Percentiles rank a stretch among this genome's conserved stretches.
Evolutionary conservation across 2,113 vertebrate genomes (phyloP).

Genomic region (Hypocryptadius cinnamomeus): DNA sequence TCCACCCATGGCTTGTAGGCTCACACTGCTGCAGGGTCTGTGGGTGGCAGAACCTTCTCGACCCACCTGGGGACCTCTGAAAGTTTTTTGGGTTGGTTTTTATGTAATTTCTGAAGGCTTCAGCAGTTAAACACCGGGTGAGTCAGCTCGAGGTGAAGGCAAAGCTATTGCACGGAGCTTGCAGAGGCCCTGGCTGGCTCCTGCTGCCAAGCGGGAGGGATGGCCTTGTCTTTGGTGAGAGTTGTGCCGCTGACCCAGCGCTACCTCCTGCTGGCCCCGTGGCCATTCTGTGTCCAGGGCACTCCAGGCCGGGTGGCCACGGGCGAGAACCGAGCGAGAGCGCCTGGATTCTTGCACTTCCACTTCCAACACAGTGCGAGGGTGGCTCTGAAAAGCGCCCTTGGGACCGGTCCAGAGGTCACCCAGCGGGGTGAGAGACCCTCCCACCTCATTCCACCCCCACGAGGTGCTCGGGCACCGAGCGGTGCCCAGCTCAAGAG

Average conservation of each 20-base stretch:
- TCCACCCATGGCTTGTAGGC: not conserved
- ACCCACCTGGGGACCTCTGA: not conserved
- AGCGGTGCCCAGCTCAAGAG: not conserved
- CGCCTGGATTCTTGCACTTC: not conserved
- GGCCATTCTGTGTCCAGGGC: not conserved
- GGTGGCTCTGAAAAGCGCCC: constrained; percentile 6
- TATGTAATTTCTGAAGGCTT: not conserved
- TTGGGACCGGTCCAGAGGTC: not conserved
- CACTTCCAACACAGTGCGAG: not conserved
- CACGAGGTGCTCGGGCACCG: not conserved
- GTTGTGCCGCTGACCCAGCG: not conserved
- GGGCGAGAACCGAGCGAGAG: not conserved
- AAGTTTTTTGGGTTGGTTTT: not conserved
- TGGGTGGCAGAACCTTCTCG: not conserved
- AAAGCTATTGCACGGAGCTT: constrained; percentile 10
- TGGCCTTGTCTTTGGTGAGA: constrained; percentile 66
- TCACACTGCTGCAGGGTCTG: not conserved
- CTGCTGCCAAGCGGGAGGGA: constrained; percentile 6
- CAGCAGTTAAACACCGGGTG: not conserved
- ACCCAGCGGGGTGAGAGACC: not conserved
- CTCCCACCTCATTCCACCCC: not conserved
- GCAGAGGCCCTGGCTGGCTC: not conserved
- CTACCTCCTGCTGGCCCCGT: not conserved
- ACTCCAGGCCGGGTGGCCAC: not conserved
- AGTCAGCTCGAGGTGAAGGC: constrained; percentile 20